Base-by-base conservation (phyloP, 1,140 invertebrate species). In the Nephila pilipes region DNA sequence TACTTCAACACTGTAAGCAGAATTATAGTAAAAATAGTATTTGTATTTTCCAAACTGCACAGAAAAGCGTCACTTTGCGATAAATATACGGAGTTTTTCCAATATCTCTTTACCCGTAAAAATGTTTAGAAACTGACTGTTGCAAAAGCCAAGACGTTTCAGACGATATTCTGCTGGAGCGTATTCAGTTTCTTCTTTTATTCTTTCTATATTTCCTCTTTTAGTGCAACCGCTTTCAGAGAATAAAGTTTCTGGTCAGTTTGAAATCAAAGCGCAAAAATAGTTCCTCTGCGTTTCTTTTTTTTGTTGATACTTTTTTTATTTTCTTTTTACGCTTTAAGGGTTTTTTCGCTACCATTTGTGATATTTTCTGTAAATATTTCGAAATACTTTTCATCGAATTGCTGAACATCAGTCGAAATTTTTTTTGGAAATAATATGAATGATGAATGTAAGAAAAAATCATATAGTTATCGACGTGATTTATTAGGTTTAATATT, bases 171-270 rank as follows among this genome's bases (percentile, higher is more conserved):
- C 65, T 87, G 58, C 85, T 46, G 5, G 16, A 14, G 6, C 85
- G 58, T 65, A 87, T 87, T 87, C 85, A 36, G 60, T 87, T 87
- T 87, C 38, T 20, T 75, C 16, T 54, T 87, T 87, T 38, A 57
- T 89, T 32, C 87, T 79, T 89, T 89, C 16, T 79, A 36, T 65
- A 88, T 89, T 79, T 32, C 58, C 87, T 58, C 25, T 65, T 89
- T 89, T 89, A 57, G 54, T 6, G 22, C n/a, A 79, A 55, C 60
- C 65, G n/a, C 87, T 55, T 79, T 58, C 65, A n/a, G 65, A 55
- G 87, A 89, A 89, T 89, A 89, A 89, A 89, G 65, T 89, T 89
- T 89, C 87, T 89, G 87, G 87, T 89, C 87, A 89, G 87, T 89
- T 89, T 89, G 87, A 89, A 89, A 89, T 89, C 87, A 79, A 57